A percentile compares a stretch with the other conserved stretches of the same genome.
phyloP scores from a whole-genome alignment of 2,888 invertebrate species.

The Mayetiola destructor region DNA sequence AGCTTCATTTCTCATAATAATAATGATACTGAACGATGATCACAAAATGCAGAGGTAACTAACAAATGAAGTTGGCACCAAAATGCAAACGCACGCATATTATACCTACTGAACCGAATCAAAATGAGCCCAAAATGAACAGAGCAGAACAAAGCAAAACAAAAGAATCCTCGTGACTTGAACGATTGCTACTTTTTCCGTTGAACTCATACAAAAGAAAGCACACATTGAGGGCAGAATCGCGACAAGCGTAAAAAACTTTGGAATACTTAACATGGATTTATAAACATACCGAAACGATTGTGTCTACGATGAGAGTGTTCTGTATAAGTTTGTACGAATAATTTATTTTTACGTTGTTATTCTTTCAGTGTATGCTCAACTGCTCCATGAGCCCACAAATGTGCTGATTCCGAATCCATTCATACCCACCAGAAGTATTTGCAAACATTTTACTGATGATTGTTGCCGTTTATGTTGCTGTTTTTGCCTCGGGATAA shows the following conservation, averaged over 20 bases:
- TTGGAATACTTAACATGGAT: constrained; percentile 4
- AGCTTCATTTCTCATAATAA: no score
- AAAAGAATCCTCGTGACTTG: neutral
- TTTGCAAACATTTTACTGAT: neutral
- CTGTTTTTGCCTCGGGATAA: neutral
- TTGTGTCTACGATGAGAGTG: neutral
- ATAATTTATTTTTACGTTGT: neutral
- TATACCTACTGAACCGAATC: no score
- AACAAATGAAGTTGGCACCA: no score
- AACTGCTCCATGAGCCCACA: neutral
- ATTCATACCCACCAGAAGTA: neutral
- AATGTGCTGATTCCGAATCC: neutral
- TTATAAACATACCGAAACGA: constrained; percentile 8
- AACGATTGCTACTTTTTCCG: neutral
- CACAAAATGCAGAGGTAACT: neutral
- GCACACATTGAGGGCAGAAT: neutral
- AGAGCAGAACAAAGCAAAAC: neutral
- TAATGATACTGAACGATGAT: no score
- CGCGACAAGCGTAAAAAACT: neutral
- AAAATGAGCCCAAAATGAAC: no score
- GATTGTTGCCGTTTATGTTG: neutral
- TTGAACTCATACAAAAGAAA: neutral
- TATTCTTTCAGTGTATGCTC: neutral
- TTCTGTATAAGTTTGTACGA: neutral
- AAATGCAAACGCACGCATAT: constrained; percentile 3